Evolutionary conservation across 2,113 vertebrate species (phyloP).

Genomic region (Haemorhous mexicanus): DNA sequence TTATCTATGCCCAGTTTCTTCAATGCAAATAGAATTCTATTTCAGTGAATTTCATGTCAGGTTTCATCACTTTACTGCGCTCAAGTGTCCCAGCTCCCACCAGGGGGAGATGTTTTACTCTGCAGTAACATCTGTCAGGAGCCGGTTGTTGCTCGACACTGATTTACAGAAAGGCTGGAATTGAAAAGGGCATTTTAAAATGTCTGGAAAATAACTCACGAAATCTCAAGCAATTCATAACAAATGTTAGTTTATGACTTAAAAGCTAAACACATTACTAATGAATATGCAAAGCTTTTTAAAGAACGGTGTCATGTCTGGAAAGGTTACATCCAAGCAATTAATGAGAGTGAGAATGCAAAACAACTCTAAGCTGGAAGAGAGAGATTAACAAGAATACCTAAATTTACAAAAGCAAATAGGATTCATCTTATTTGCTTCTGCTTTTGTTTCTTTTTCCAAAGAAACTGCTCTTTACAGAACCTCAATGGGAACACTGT

Average conservation of each 20-base stretch:
- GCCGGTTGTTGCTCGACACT: neutral
- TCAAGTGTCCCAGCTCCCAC: neutral
- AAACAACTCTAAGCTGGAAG: neutral
- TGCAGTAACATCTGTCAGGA: neutral
- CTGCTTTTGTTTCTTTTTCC: neutral
- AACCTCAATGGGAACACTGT: neutral
- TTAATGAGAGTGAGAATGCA: neutral
- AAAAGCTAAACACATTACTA: neutral
- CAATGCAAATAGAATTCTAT: neutral
- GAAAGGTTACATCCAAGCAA: neutral
- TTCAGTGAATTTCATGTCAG: neutral
- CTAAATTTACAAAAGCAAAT: neutral
- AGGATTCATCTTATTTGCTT: neutral
- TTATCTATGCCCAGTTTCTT: neutral
- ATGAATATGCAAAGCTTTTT: neutral
- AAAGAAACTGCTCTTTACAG: neutral
- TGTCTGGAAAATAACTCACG: neutral
- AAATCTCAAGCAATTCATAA: neutral
- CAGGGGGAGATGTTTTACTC: conserved; percentile 54
- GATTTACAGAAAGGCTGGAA: neutral
- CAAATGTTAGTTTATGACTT: neutral
- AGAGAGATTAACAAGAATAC: neutral
- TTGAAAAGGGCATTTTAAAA: neutral
- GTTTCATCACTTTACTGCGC: neutral
- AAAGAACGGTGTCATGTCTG: neutral